phyloP scores from a whole-genome alignment of 2,797 vertebrate genomes.

The Lagocephalus sceleratus region DNA sequence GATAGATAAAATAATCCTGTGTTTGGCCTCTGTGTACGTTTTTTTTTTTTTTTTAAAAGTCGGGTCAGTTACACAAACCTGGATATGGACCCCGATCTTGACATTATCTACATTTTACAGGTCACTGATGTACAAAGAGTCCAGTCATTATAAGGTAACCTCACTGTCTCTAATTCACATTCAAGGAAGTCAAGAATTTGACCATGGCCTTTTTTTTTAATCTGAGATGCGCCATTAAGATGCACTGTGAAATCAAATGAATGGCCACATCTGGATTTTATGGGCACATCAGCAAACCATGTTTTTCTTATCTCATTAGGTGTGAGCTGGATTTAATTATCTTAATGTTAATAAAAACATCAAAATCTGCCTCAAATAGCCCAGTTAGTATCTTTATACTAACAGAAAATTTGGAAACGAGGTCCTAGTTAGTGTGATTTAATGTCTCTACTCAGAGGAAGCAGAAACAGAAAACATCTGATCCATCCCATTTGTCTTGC shows the following conservation, averaged over 20 bases:
- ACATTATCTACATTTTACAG: too few species aligned
- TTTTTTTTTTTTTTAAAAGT: too few species aligned
- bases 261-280: conserved; percentile 28
- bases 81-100: too few species aligned
- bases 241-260: too few species aligned
- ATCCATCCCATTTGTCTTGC: background rate
- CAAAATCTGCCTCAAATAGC: background rate
- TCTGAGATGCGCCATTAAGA: too few species aligned
- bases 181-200: background rate
- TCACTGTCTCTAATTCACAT: too few species aligned
- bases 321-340: conserved; percentile 37
- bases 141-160: too few species aligned
- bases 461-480: background rate
- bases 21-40: too few species aligned
- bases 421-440: background rate
- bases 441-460: background rate
- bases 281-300: conserved; percentile 6
- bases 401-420: background rate
- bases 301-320: background rate
- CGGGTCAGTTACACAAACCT: too few species aligned
- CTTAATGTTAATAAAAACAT: conserved; percentile 34
- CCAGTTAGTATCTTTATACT: background rate
- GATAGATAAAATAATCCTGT: too few species aligned
- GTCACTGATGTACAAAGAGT: too few species aligned
- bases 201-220: background rate